Conservation (phyloP, 2,888 invertebrate genomes). For the Catocala nupta region DNA sequence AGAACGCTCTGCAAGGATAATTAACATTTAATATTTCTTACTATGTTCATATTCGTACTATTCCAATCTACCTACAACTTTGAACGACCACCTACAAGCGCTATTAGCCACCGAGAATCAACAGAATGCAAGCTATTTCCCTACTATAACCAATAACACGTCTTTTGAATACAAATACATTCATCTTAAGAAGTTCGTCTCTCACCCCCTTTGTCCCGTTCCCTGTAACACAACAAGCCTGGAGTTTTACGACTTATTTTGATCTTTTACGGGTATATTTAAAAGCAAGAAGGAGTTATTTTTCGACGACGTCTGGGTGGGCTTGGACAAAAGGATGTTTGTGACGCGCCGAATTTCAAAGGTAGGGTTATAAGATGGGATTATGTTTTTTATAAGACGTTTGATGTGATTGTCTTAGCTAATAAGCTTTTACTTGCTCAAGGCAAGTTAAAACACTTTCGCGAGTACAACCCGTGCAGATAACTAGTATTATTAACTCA, state of each 20-base stretch:
- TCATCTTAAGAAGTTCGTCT: background rate
- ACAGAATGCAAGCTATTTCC: no score
- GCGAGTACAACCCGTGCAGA: no score
- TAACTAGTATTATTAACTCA: no score
- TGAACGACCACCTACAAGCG: no score
- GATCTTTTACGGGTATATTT: constrained; percentile 66
- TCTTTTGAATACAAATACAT: background rate
- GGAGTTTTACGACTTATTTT: constrained; percentile 64
- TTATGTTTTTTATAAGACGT: background rate
- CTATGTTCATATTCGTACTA: no score
- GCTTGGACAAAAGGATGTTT: constrained; percentile 38
- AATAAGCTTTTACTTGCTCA: no score
- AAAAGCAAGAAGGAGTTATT: constrained; percentile 37
- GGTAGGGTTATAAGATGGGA: constrained; percentile 25
- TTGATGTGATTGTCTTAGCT: background rate
- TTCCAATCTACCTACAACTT: no score
- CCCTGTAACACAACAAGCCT: constrained; percentile 6
- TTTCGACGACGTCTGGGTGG: constrained; percentile 47
- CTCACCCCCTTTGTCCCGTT: constrained; percentile 12
- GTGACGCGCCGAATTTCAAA: constrained; percentile 33
- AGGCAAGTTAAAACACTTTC: no score
- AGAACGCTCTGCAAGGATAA: no score
- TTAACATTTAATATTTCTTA: no score
- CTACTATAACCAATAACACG: no score
- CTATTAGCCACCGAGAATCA: no score